A percentile compares a stretch with the other conserved stretches of the same genome.
phyloP scores from a whole-genome alignment of 2,797 vertebrate genomes.

The Centroberyx gerrardi region DNA sequence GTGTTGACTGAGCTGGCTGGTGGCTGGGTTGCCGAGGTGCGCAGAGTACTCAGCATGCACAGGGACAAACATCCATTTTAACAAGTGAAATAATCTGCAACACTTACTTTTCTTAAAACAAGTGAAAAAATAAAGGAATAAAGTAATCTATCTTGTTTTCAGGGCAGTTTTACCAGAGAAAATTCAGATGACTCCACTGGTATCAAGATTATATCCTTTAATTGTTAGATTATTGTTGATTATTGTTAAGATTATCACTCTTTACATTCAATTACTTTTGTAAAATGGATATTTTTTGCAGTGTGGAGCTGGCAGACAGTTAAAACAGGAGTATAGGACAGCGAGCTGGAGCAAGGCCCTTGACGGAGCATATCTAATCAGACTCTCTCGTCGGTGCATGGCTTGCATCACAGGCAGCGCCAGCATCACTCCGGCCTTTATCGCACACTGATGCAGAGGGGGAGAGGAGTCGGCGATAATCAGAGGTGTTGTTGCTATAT shows the following conservation, averaged over 20 bases:
- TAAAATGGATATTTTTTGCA: conserved; percentile 41
- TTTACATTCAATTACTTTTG: conserved; percentile 15
- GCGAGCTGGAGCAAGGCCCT: conserved; percentile 29
- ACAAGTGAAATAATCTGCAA: not conserved
- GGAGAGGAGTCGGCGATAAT: conserved; percentile 27
- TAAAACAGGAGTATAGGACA: conserved; percentile 5
- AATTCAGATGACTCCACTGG: no score
- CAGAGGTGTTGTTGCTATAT: conserved; percentile 16
- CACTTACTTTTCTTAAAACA: not conserved
- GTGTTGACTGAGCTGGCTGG: conserved; percentile 8
- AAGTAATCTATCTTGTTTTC: no score
- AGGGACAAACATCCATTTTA: not conserved
- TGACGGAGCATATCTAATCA: conserved; percentile 75
- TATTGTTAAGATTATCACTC: conserved; percentile 10
- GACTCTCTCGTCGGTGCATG: conserved; percentile 23
- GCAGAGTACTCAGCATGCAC: not conserved
- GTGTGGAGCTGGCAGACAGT: conserved; percentile 14
- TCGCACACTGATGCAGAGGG: conserved; percentile 10
- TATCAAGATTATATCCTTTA: no score
- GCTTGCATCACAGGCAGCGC: conserved; percentile 49
- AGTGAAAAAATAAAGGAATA: not conserved
- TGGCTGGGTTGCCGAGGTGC: conserved; percentile 34
- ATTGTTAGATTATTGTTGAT: conserved; percentile 14
- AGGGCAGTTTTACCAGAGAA: no score
- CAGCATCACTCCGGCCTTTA: conserved; percentile 50